Conservation (phyloP, 2,797 vertebrate species). For the Gymnodraco acuticeps region DNA sequence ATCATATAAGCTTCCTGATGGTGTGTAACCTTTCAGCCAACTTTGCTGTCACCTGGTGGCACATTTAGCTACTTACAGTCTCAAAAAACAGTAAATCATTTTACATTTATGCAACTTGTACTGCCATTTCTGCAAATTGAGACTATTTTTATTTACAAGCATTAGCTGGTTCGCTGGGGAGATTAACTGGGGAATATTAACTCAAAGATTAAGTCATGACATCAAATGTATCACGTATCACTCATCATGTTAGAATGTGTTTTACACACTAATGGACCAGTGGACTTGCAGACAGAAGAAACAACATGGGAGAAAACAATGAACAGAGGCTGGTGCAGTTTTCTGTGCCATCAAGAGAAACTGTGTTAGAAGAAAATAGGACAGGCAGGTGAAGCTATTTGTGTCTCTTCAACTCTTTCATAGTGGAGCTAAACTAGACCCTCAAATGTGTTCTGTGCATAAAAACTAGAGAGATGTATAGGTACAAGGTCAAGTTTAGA, state of each 20-base stretch:
- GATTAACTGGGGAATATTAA: not conserved
- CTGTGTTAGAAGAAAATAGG: not conserved
- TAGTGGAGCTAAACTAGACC: not conserved
- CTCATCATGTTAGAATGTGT: too few species aligned
- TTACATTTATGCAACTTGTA: not conserved
- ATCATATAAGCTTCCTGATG: not conserved
- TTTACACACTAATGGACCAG: not conserved
- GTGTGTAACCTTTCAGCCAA: not conserved
- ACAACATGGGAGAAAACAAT: not conserved
- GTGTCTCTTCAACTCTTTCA: not conserved
- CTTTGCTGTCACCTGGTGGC: slow-evolving; percentile 59
- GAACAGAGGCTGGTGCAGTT: not conserved
- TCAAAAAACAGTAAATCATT: not conserved
- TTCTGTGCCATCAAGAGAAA: not conserved
- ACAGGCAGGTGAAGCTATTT: not conserved
- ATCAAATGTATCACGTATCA: not conserved
- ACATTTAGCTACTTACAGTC: not conserved
- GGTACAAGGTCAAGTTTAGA: not conserved
- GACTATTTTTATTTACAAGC: not conserved
- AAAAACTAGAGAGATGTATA: not conserved
- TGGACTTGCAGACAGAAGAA: not conserved
- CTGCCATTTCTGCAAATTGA: not conserved
- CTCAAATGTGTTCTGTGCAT: not conserved
- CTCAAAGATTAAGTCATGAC: not conserved
- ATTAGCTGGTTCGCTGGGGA: too few species aligned